These are phyloP conservation scores for Napeogenes sylphis DNA, from an alignment of 2,888 invertebrate genomes.

Conservation along the genomic window DNA sequence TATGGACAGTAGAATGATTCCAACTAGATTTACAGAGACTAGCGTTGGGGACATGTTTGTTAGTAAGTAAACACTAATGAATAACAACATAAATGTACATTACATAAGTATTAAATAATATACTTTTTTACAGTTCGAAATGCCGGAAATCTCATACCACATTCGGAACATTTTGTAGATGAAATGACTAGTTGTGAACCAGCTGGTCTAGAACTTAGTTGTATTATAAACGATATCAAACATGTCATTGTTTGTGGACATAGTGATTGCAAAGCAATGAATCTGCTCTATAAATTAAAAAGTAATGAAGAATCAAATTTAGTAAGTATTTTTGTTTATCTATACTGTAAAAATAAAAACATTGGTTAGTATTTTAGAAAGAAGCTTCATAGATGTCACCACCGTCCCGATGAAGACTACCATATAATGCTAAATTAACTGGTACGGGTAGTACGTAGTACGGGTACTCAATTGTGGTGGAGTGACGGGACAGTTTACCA, in stretches of 20 bases:
- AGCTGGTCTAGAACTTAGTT: constrained; percentile 96
- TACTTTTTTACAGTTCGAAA: constrained; percentile 86
- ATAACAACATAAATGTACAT: constrained; percentile 1
- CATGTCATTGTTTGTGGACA: constrained; percentile 98
- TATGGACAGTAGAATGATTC: constrained; percentile 98
- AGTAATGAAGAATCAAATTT: constrained; percentile 84
- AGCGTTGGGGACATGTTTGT: constrained; percentile 99
- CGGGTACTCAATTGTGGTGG: no score
- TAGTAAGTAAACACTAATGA: constrained; percentile 75
- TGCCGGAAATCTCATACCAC: constrained; percentile 96
- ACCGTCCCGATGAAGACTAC: no score
- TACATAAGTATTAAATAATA: not conserved
- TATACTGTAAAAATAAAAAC: no score
- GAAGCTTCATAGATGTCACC: no score
- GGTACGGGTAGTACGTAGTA: no score
- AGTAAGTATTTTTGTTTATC: constrained; percentile 43
- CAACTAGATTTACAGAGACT: constrained; percentile 95
- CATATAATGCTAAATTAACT: no score
- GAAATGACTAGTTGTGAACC: constrained; percentile 96
- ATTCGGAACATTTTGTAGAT: constrained; percentile 90
- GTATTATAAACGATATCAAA: constrained; percentile 92
- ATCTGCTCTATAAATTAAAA: constrained; percentile 89
- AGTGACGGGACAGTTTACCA: no score
- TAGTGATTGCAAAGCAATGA: constrained; percentile 99
- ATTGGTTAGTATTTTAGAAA: no score